These are phyloP conservation scores for Silvanus unidentatus DNA, from an alignment of 2,888 invertebrate species.

Conservation along the genomic window DNA sequence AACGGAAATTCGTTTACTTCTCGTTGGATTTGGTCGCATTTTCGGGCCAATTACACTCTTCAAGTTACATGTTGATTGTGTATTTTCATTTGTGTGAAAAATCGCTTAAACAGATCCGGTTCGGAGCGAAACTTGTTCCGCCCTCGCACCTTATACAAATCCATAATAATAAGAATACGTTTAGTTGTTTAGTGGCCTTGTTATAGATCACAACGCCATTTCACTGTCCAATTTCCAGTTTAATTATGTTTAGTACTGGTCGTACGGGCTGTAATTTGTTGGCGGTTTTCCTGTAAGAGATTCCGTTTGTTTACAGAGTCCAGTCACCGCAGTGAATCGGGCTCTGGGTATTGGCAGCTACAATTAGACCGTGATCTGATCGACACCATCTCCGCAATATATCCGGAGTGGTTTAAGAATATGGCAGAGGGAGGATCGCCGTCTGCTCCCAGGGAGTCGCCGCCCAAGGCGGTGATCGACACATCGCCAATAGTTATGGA, in stretches of 20 bases:
- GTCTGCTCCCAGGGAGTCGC: constrained; percentile 55
- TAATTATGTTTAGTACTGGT: constrained; percentile 7
- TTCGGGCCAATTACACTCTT: no score
- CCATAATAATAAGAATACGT: constrained; percentile 10
- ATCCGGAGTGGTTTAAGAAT: constrained; percentile 87
- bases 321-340: constrained; percentile 53
- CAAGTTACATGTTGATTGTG: no score
- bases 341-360: constrained; percentile 84
- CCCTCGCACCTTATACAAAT: constrained; percentile 29
- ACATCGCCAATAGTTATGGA: constrained; percentile 93
- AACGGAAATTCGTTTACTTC: no score
- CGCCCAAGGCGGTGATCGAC: constrained; percentile 89
- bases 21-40: no score
- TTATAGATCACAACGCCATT: constrained; percentile 6
- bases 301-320: constrained; percentile 57
- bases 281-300: constrained; percentile 7
- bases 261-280: background rate
- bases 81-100: no score
- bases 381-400: constrained; percentile 86
- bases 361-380: constrained; percentile 89
- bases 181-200: constrained; percentile 26
- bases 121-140: constrained; percentile 29
- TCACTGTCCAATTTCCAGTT: constrained; percentile 10
- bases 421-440: constrained; percentile 39
- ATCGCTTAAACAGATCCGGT: constrained; percentile 25